These are phyloP conservation scores for Megamerina dolium DNA, from an alignment of 2,888 invertebrate genomes.

Conservation along the genomic window DNA sequence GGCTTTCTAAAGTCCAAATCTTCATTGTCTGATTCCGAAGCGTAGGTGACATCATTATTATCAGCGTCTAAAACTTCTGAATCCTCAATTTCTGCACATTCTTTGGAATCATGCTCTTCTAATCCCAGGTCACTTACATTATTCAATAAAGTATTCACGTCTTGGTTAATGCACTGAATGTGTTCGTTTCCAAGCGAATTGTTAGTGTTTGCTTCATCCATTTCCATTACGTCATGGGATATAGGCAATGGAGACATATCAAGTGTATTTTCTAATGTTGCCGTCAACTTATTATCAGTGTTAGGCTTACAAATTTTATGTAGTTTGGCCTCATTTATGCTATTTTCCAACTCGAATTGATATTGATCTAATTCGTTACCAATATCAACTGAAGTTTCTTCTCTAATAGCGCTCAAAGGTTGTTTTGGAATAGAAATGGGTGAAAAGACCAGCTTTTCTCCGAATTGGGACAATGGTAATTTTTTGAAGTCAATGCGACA, in stretches of 20 bases:
- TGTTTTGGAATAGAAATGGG: conserved; percentile 31
- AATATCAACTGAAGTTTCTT: conserved; percentile 45
- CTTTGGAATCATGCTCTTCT: too few relatives aligned
- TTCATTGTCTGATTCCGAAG: conserved; percentile 25
- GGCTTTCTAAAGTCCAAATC: conserved; percentile 39
- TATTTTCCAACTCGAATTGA: conserved; percentile 48
- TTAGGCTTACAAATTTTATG: conserved; percentile 34
- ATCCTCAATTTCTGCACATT: conserved; percentile 1
- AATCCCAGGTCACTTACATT: too few relatives aligned
- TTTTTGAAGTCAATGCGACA: conserved; percentile 46
- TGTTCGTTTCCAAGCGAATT: too few relatives aligned
- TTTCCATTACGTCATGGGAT: too few relatives aligned
- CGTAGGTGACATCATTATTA: conserved; percentile 27
- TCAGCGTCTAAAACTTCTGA: too few relatives aligned
- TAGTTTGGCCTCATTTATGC: conserved; percentile 48
- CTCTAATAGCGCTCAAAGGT: conserved; percentile 39
- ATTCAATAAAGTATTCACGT: too few relatives aligned
- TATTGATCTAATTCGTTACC: conserved; percentile 47
- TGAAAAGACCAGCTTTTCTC: conserved; percentile 44
- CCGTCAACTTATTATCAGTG: conserved; percentile 4
- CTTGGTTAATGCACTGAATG: too few relatives aligned
- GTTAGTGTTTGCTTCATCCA: conserved; percentile 4
- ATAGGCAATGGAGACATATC: too few relatives aligned
- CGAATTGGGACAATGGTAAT: conserved; percentile 34
- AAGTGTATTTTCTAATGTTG: conserved; percentile 4